Conservation (phyloP, 2,113 vertebrate genomes). For the Amphilophus citrinellus region DNA sequence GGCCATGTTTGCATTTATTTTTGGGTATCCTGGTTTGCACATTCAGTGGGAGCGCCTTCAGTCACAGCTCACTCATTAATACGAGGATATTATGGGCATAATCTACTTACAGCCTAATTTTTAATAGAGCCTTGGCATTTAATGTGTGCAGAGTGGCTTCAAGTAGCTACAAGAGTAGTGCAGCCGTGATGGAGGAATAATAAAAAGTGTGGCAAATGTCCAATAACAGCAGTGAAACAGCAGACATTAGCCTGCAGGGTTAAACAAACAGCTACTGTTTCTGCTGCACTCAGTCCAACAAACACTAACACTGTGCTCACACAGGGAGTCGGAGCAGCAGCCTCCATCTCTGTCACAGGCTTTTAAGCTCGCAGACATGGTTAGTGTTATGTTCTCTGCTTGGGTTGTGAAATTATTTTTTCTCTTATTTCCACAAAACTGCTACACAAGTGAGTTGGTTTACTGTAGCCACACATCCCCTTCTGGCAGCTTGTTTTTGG, state of each 20-base stretch:
- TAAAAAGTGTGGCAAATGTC: not conserved
- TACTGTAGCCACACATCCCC: not conserved
- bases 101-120: slow-evolving; percentile 13
- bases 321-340: not conserved
- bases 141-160: not conserved
- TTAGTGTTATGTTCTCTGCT: not conserved
- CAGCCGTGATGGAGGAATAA: not conserved
- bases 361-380: not conserved
- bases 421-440: not conserved
- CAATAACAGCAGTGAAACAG: not conserved
- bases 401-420: not conserved
- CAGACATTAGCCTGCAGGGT: not conserved
- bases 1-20: slow-evolving; percentile 29
- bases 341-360: not conserved
- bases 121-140: slow-evolving; percentile 5
- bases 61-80: slow-evolving; percentile 20
- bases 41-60: slow-evolving; percentile 17
- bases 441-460: not conserved
- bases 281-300: not conserved
- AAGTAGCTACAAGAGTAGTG: not conserved
- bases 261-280: not conserved
- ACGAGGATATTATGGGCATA: slow-evolving; percentile 9
- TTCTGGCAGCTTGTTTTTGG: not conserved
- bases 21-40: slow-evolving; percentile 23
- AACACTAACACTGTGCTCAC: not conserved